A percentile compares a stretch with the other conserved stretches of the same genome.
phyloP scores from a whole-genome alignment of 1,140 invertebrate species.

The Hirudo medicinalis region DNA sequence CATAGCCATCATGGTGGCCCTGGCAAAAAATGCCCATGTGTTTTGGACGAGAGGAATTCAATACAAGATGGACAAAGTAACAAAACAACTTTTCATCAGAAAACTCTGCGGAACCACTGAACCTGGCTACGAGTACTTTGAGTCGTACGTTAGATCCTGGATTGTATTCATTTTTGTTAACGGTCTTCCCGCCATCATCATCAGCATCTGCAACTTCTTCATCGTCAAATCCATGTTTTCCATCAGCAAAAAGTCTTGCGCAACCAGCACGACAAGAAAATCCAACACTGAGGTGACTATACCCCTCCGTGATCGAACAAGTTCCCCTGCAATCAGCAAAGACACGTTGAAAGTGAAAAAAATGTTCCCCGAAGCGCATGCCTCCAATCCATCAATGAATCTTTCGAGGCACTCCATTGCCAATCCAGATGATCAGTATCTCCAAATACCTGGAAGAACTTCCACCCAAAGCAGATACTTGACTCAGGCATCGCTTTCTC shows the following conservation, averaged over 20 bases:
- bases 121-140: conserved; percentile 11
- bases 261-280: background rate
- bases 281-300: background rate
- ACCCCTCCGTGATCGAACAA: background rate
- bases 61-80: conserved; percentile 9
- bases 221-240: conserved; percentile 12
- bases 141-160: conserved; percentile 13
- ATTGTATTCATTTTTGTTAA: conserved; percentile 13
- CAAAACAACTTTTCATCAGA: background rate
- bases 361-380: too few species aligned
- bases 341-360: background rate
- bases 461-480: background rate
- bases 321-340: background rate
- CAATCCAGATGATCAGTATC: background rate
- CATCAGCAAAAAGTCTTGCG: background rate
- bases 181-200: conserved; percentile 4
- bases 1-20: background rate
- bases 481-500: background rate
- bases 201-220: conserved; percentile 15
- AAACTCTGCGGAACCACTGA: conserved; percentile 6
- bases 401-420: background rate
- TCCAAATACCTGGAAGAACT: background rate
- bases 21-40: conserved; percentile 13
- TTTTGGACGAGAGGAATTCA: conserved; percentile 11
- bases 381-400: background rate